Conservation (phyloP, 2,113 vertebrate species). For the Macrotus californicus region DNA sequence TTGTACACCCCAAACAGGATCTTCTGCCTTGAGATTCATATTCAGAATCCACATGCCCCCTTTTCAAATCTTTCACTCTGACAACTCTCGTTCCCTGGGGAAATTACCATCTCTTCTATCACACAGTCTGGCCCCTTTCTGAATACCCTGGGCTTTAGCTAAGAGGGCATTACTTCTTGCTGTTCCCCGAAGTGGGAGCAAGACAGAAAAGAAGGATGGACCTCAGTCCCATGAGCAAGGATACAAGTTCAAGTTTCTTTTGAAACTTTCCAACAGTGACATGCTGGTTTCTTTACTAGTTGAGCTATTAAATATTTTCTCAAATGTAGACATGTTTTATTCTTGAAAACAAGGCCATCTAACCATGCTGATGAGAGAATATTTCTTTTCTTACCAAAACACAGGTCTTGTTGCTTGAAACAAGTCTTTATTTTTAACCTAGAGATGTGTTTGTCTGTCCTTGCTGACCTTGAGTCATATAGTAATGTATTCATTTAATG, state of each 20-base stretch:
- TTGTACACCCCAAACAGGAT: not conserved
- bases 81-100: not conserved
- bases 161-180: not conserved
- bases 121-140: not conserved
- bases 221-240: not conserved
- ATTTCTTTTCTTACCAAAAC: not conserved
- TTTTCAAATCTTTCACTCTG: not conserved
- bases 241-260: not conserved
- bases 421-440: not conserved
- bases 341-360: not conserved
- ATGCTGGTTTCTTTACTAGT: not conserved
- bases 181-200: not conserved
- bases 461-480: not conserved
- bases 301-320: not conserved
- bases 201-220: not conserved
- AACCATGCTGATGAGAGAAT: not conserved
- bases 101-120: not conserved
- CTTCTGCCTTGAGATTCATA: not conserved
- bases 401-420: not conserved
- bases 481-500: not conserved
- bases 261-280: not conserved
- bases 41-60: not conserved
- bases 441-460: not conserved
- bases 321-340: not conserved
- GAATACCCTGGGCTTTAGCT: not conserved